Evolutionary conservation across 1,140 invertebrate species (phyloP).

Genomic region (Pseudoatta argentina): DNA sequence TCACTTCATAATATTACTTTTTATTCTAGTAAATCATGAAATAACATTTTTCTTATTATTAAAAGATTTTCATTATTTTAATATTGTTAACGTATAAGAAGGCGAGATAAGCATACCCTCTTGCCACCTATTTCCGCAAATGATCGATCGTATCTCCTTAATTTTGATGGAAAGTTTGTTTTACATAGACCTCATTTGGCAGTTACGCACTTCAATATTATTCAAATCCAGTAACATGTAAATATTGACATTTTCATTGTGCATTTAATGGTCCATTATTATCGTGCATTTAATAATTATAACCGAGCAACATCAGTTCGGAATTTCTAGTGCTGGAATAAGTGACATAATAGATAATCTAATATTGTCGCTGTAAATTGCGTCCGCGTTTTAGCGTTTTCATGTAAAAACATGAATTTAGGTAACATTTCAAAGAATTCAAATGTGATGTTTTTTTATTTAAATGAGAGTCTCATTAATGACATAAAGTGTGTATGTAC

Average conservation of each 20-base stretch:
- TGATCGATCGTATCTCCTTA: background rate
- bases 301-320: background rate
- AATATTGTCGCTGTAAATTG: background rate
- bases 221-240: background rate
- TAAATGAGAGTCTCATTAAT: constrained; percentile 2
- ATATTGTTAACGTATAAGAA: no score
- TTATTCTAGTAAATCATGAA: no score
- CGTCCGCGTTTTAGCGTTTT: background rate
- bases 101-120: no score
- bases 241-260: constrained; percentile 16
- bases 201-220: background rate
- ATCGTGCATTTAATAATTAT: constrained; percentile 16
- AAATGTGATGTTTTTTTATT: constrained; percentile 19
- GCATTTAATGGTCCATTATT: constrained; percentile 1
- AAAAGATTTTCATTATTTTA: no score
- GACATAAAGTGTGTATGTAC: background rate
- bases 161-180: background rate
- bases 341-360: constrained; percentile 17
- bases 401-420: background rate
- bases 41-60: no score
- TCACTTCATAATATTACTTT: no score
- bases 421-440: background rate
- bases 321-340: constrained; percentile 3
- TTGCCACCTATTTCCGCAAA: no score
- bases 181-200: background rate